phyloP scores from a whole-genome alignment of 92 coral and sea anemone genomes.

The Epizoanthus stellaris region DNA sequence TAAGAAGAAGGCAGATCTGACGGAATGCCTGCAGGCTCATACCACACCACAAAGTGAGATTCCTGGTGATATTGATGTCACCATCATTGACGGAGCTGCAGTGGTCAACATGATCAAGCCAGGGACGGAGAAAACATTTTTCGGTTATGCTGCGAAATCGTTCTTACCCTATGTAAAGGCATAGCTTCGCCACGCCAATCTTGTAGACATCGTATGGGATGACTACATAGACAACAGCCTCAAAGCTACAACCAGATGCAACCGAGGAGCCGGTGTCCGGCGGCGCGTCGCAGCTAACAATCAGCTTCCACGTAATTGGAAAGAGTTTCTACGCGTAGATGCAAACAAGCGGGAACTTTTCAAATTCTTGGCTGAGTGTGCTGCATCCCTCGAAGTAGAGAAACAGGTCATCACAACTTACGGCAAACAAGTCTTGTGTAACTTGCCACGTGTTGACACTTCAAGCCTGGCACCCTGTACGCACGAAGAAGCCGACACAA shows the following conservation, averaged over 20 bases:
- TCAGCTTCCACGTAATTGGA: conserved; percentile 66
- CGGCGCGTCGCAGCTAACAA: conserved; percentile 57
- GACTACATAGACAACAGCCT: conserved; percentile 45
- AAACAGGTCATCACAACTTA: conserved; percentile 45
- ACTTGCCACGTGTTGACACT: background rate
- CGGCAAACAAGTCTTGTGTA: conserved; percentile 33
- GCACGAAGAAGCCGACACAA: conserved; percentile 29
- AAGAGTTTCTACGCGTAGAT: conserved; percentile 55
- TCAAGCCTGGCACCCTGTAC: conserved; percentile 21
- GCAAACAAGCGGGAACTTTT: conserved; percentile 61
- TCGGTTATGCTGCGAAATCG: background rate
- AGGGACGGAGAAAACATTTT: conserved; percentile 22
- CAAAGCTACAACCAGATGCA: conserved; percentile 55
- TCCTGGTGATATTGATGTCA: conserved; percentile 30
- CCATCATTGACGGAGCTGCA: conserved; percentile 58
- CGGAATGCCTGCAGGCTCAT: conserved; percentile 49
- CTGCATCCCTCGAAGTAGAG: conserved; percentile 32
- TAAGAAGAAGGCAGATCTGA: conserved; percentile 62
- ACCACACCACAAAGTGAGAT: conserved; percentile 46
- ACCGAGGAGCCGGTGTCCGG: conserved; percentile 51
- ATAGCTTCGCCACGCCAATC: background rate
- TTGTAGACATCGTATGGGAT: background rate
- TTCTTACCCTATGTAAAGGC: background rate
- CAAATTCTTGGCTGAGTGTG: conserved; percentile 17
- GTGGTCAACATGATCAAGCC: conserved; percentile 68